Percentiles rank a stretch among this genome's conserved stretches.
These are phyloP conservation scores for Oreochromis niloticus DNA, from an alignment of 2,113 vertebrate genomes.

Conservation along the genomic window DNA sequence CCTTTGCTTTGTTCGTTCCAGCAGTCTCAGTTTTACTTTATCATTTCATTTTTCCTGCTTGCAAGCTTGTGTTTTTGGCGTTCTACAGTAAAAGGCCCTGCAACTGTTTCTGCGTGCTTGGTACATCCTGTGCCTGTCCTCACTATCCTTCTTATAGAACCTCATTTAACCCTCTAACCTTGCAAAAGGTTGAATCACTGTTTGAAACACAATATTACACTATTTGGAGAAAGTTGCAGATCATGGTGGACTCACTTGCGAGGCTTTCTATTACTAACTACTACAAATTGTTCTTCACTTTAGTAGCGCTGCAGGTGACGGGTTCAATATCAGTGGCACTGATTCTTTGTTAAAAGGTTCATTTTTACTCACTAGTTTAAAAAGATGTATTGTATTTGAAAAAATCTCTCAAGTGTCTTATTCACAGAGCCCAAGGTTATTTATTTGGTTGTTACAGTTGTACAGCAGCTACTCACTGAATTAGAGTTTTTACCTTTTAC, in stretches of 20 bases:
- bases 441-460: not conserved
- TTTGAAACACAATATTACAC: not conserved
- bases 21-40: not conserved
- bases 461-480: not conserved
- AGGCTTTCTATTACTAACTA: not conserved
- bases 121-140: not conserved
- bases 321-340: not conserved
- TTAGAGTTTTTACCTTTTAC: not conserved
- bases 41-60: not conserved
- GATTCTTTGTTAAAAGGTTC: not conserved
- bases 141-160: not conserved
- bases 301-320: not conserved
- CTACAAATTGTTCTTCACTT: not conserved
- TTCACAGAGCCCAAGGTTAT: not conserved
- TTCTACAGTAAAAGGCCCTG: not conserved
- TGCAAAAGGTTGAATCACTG: not conserved
- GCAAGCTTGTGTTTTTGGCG: not conserved
- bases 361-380: rapidly evolving
- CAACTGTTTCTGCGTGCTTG: not conserved
- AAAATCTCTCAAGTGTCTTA: not conserved
- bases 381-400: not conserved
- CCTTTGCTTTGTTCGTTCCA: not conserved
- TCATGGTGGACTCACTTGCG: not conserved
- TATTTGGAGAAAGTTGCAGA: not conserved
- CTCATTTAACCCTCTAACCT: not conserved